These are phyloP conservation scores for Rhinella marina DNA, from an alignment of 2,797 vertebrate species.

Conservation along the genomic window DNA sequence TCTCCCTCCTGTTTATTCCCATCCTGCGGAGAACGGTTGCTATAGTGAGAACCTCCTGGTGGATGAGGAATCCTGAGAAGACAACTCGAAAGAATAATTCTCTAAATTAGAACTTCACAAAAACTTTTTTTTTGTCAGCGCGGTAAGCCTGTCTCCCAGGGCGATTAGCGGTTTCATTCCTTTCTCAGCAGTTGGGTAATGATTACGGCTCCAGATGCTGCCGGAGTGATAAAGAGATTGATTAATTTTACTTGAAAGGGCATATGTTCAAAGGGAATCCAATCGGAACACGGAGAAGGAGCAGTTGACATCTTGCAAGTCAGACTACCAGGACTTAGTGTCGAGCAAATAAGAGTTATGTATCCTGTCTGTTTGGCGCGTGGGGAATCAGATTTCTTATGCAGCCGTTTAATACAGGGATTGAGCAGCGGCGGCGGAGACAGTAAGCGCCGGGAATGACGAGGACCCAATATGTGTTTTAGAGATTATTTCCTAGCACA, in stretches of 20 bases:
- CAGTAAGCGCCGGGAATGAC: conserved; percentile 1
- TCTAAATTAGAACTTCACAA: conserved; percentile 79
- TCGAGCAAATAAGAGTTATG: conserved; percentile 62
- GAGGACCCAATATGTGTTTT: conserved; percentile 33
- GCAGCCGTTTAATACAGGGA: conserved; percentile 40
- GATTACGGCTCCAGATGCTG: conserved; percentile 84
- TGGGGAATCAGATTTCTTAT: conserved; percentile 43
- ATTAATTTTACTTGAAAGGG: conserved; percentile 94
- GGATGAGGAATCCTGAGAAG: conserved; percentile 32
- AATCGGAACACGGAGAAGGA: conserved; percentile 69
- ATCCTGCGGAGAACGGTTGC: not conserved
- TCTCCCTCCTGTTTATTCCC: conserved; percentile 15
- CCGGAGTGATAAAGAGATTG: conserved; percentile 91
- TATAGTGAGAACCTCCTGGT: conserved; percentile 10
- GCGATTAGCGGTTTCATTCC: conserved; percentile 91
- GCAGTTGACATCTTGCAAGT: conserved; percentile 69
- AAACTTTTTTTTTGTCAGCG: conserved; percentile 76
- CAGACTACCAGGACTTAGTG: conserved; percentile 66
- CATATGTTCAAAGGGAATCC: conserved; percentile 84
- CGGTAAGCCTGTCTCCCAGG: conserved; percentile 77
- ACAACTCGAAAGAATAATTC: conserved; percentile 75
- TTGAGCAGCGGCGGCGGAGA: conserved; percentile 27
- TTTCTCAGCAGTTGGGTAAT: conserved; percentile 91
- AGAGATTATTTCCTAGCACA: conserved; percentile 31
- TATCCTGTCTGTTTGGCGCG: conserved; percentile 52